A percentile compares a stretch with the other conserved stretches of the same genome.
Conservation (phyloP, 2,888 invertebrate genomes). For the Schizaphis graminum region DNA sequence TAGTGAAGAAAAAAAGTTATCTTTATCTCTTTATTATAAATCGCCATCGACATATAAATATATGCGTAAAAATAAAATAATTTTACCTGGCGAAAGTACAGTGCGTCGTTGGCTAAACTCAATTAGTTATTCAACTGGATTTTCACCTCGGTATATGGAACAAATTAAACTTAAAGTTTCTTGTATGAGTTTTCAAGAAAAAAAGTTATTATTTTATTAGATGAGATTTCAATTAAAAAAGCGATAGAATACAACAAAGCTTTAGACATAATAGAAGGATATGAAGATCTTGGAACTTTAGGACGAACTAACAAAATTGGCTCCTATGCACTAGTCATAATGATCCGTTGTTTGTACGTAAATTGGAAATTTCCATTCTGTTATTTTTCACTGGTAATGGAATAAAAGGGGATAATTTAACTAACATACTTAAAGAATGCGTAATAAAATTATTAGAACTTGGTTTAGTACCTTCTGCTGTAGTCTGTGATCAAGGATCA, state of each 20-base stretch:
- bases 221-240: slow-evolving; percentile 11
- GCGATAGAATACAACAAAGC: slow-evolving; percentile 65
- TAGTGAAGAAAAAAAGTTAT: slow-evolving; percentile 16
- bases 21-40: slow-evolving; percentile 36
- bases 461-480: neutral
- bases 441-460: slow-evolving; percentile 4
- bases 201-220: neutral
- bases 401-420: slow-evolving; percentile 23
- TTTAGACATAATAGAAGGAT: slow-evolving; percentile 67
- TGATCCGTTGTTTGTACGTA: slow-evolving; percentile 67
- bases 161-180: slow-evolving; percentile 13
- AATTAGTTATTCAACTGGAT: slow-evolving; percentile 28
- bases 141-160: neutral
- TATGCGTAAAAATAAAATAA: slow-evolving; percentile 4
- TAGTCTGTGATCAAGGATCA: slow-evolving; percentile 6
- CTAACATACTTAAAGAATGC: neutral
- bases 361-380: slow-evolving; percentile 68
- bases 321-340: slow-evolving; percentile 68
- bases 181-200: neutral
- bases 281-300: slow-evolving; percentile 68
- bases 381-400: slow-evolving; percentile 67
- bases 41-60: slow-evolving; percentile 28
- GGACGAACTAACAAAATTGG: slow-evolving; percentile 67
- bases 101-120: slow-evolving; percentile 17
- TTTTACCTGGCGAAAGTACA: slow-evolving; percentile 30